A percentile compares a stretch with the other conserved stretches of the same genome.
These are phyloP conservation scores for Pachymerium ferrugineum DNA, from an alignment of 2,888 invertebrate genomes.

Conservation along the genomic window DNA sequence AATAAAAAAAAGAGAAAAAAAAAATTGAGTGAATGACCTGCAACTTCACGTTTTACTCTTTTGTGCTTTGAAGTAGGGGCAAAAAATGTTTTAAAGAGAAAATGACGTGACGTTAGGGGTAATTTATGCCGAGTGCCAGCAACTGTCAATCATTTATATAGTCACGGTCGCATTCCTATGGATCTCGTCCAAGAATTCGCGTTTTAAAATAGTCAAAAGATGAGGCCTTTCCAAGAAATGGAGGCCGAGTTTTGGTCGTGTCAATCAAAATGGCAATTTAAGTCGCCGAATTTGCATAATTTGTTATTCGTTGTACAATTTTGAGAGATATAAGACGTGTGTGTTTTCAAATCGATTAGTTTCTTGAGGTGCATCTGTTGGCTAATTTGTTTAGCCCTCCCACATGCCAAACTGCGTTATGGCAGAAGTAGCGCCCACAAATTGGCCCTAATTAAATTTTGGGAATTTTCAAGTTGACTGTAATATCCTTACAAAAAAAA, in stretches of 20 bases:
- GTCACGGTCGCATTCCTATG: conserved; percentile 23
- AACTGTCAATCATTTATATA: conserved; percentile 1
- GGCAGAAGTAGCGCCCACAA: neutral
- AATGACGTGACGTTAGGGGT: neutral
- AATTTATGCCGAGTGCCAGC: neutral
- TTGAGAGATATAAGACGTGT: neutral
- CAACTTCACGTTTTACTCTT: no score
- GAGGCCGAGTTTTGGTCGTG: no score
- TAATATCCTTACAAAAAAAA: no score
- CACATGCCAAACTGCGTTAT: neutral
- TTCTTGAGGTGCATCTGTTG: neutral
- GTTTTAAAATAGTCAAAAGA: conserved; percentile 2
- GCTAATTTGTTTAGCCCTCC: neutral
- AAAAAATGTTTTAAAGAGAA: neutral
- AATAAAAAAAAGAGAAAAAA: neutral
- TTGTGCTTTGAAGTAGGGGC: neutral
- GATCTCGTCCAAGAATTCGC: neutral
- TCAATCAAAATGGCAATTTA: conserved; percentile 5
- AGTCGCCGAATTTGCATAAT: neutral
- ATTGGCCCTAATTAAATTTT: conserved; percentile 1
- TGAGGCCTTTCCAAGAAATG: no score
- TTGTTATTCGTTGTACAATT: neutral
- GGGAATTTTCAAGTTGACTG: neutral
- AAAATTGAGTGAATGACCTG: neutral
- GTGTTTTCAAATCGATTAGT: neutral